Base-by-base conservation (phyloP, 2,797 vertebrate genomes). In the Anisognathus igniventris region DNA sequence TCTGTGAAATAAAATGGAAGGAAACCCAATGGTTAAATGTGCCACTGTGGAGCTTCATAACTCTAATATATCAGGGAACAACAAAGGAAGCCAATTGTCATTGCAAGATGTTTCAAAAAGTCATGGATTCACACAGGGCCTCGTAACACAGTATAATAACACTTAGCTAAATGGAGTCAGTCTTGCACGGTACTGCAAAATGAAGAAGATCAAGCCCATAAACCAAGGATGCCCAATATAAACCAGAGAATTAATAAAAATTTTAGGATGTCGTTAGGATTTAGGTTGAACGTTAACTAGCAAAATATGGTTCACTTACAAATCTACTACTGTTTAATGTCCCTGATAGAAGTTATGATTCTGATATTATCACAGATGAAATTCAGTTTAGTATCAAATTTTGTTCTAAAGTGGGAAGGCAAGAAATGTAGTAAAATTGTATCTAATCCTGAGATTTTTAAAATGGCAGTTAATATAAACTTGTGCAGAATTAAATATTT, bases 11-110 rank as follows among this genome's bases (percentile, higher is more conserved):
- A 65, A 50, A 75, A 47, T 11, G 21, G 35, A 45, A 79, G 37
- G 79, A 70, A 95, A 5, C 4, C 25, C 12, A 61, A 23, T 20
- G 17, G 16, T 33, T 67, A 56, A 73, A 71, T 73, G 58, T 76
- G 48, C 21, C 0, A 0, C 6, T 40, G 15, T 50, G 25, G 21
- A 62, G 10, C 25, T 82, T 28, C 16, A 1, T 57, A 60, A 48
- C 3, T 65, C 35, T 66, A 25, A 58, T 23, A 13, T 6, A 27
- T 13, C 31, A 33, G 12, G 20, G 53, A 77, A 35, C 6, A 83
- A 5, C 4, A 16, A 53, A 74, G 35, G 18, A 54, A 85, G 67
- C 1, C 10, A 56, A 13, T 39, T 61, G 19, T 24, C 67, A 24
- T 8, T 82, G n/a, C n/a, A 87, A 67, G 45, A 7, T 44, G 27